Evolutionary conservation across 2,888 invertebrate species (phyloP).

Genomic region (Antheraea assamensis): DNA sequence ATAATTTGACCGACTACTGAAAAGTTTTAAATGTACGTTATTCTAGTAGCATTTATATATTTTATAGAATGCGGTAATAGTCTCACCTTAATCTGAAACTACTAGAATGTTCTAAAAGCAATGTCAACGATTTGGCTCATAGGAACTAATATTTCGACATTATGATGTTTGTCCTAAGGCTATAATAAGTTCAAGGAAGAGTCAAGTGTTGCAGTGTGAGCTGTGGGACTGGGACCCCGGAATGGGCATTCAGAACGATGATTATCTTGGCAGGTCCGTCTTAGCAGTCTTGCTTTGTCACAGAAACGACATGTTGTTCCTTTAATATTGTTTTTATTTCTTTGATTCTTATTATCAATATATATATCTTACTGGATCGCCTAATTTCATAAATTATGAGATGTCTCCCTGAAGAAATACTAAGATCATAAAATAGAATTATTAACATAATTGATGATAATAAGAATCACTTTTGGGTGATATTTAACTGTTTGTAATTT

Average conservation of each 20-base stretch:
- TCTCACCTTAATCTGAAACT: background rate
- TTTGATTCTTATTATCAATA: slow-evolving; percentile 47
- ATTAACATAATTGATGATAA: slow-evolving; percentile 5
- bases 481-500: slow-evolving; percentile 19
- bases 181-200: slow-evolving; percentile 87
- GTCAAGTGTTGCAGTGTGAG: slow-evolving; percentile 88
- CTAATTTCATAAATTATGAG: background rate
- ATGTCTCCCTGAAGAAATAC: background rate
- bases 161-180: slow-evolving; percentile 84
- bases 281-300: slow-evolving; percentile 45
- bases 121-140: background rate
- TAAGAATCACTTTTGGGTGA: slow-evolving; percentile 20
- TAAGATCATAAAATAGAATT: background rate
- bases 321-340: slow-evolving; percentile 45
- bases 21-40: background rate
- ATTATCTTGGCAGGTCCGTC: slow-evolving; percentile 92
- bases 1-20: background rate
- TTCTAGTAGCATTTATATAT: background rate
- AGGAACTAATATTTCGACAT: slow-evolving; percentile 43
- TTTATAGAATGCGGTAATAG: background rate
- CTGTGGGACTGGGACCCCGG: slow-evolving; percentile 93
- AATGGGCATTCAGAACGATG: slow-evolving; percentile 90
- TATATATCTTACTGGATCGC: background rate
- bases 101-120: background rate
- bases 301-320: slow-evolving; percentile 48